Percentiles rank a stretch among this genome's conserved stretches.
Conservation (phyloP, 2,797 vertebrate genomes). For the Hephaestus fuliginosus region DNA sequence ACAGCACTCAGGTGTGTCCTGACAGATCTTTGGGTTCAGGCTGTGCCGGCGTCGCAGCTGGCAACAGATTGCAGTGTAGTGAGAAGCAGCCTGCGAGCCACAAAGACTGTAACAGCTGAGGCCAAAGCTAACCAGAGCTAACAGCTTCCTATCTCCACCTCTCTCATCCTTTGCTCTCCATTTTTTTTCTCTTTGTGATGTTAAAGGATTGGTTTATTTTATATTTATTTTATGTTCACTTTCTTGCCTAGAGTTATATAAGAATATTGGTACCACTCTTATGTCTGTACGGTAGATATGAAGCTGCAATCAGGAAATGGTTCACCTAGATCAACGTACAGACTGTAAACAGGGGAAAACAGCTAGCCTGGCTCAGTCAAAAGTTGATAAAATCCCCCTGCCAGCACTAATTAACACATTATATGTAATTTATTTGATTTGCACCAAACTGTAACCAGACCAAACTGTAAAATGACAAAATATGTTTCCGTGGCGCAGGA, state of each 20-base stretch:
- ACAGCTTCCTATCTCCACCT: background rate
- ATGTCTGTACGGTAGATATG: background rate
- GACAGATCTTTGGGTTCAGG: slow-evolving; percentile 20
- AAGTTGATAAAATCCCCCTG: background rate
- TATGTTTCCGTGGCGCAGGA: background rate
- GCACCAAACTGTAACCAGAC: background rate
- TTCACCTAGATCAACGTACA: background rate
- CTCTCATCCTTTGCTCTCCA: background rate
- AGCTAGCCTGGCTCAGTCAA: background rate
- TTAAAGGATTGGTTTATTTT: no score
- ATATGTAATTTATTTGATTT: background rate
- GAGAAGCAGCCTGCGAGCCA: slow-evolving; percentile 2
- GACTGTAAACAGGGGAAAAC: background rate
- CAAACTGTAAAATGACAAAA: background rate
- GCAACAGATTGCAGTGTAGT: slow-evolving; percentile 11
- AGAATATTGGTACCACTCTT: background rate
- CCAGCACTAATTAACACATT: background rate
- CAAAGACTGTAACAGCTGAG: slow-evolving; percentile 9
- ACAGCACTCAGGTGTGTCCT: slow-evolving; percentile 1
- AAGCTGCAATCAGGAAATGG: background rate
- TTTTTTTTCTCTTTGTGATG: background rate
- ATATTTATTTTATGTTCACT: no score
- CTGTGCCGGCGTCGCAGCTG: slow-evolving; percentile 30
- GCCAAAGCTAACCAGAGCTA: background rate
- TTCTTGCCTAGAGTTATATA: background rate